Evolutionary conservation across 2,797 vertebrate species (phyloP).

Genomic region (Gastrophryne carolinensis): DNA sequence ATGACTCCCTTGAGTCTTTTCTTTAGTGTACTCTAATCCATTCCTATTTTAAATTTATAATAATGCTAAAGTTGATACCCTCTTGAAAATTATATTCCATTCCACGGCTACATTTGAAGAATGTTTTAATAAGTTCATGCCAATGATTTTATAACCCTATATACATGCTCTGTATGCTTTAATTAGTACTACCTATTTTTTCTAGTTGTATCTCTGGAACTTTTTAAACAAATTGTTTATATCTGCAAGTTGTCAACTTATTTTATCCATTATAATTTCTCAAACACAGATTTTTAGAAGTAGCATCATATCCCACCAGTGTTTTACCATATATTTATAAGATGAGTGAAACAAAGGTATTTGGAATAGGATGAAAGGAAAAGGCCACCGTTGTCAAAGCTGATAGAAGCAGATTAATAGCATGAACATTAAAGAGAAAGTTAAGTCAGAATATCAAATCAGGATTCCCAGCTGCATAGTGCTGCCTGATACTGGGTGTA

Average conservation of each 20-base stretch:
- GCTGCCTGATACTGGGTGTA: too few relatives aligned
- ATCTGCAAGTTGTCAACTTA: slow-evolving; percentile 31
- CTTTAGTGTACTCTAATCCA: slow-evolving; percentile 61
- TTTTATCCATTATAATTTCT: too few relatives aligned
- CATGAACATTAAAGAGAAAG: too few relatives aligned
- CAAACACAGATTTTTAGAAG: too few relatives aligned
- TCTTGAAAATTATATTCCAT: slow-evolving; percentile 64
- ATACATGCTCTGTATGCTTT: slow-evolving; percentile 58
- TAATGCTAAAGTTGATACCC: slow-evolving; percentile 59
- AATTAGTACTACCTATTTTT: slow-evolving; percentile 60
- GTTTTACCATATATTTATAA: too few relatives aligned
- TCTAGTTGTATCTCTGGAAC: slow-evolving; percentile 54
- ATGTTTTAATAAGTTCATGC: slow-evolving; percentile 62
- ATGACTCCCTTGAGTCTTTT: slow-evolving; percentile 57
- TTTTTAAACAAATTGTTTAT: slow-evolving; percentile 53
- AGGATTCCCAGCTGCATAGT: too few relatives aligned
- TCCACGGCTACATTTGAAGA: slow-evolving; percentile 56
- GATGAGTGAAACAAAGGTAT: too few relatives aligned
- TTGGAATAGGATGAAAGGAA: too few relatives aligned
- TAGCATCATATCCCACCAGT: too few relatives aligned
- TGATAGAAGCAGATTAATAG: too few relatives aligned
- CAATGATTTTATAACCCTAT: slow-evolving; percentile 60
- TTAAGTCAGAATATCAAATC: too few relatives aligned
- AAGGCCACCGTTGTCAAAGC: too few relatives aligned
- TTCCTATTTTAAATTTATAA: slow-evolving; percentile 63